Percentiles rank a stretch among this genome's conserved stretches.
These are phyloP conservation scores for Cyprinodon tularosa DNA, from an alignment of 2,113 vertebrate genomes.

Conservation along the genomic window DNA sequence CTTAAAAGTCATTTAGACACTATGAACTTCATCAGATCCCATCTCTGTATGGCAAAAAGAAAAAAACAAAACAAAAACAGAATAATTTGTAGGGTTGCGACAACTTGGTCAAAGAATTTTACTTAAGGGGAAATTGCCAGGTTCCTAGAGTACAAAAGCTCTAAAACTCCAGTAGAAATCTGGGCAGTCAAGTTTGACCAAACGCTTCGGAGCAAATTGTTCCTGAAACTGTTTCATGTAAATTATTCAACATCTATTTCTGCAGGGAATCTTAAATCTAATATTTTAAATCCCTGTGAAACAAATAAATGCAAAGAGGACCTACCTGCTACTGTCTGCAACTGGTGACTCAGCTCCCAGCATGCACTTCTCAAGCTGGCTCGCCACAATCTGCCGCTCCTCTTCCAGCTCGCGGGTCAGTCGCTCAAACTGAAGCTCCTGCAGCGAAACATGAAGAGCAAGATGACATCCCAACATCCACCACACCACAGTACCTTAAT, in stretches of 20 bases:
- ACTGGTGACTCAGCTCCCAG: slow-evolving; percentile 96
- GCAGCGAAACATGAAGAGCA: slow-evolving; percentile 55
- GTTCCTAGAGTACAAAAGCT: too few relatives aligned
- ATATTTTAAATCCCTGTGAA: too few relatives aligned
- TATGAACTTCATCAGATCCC: too few relatives aligned
- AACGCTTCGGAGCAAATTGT: neutral
- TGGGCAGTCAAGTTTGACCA: too few relatives aligned
- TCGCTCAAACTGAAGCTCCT: slow-evolving; percentile 99
- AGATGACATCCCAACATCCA: slow-evolving; percentile 30
- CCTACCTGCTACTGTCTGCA: slow-evolving; percentile 94
- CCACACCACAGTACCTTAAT: slow-evolving; percentile 14
- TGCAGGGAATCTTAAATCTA: too few relatives aligned
- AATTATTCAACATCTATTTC: too few relatives aligned
- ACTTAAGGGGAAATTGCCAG: too few relatives aligned
- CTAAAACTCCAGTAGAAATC: too few relatives aligned
- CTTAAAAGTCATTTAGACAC: too few relatives aligned
- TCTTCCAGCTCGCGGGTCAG: slow-evolving; percentile 98
- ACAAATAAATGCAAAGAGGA: neutral
- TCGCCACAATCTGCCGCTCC: slow-evolving; percentile 98
- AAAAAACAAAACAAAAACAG: neutral
- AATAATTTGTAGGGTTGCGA: neutral
- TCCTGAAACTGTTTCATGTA: neutral
- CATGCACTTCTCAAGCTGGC: slow-evolving; percentile 98
- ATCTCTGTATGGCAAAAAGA: neutral
- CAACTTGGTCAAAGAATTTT: too few relatives aligned